Evolutionary conservation across 2,113 vertebrate genomes (phyloP).

Genomic region (Myotis brandtii): DNA sequence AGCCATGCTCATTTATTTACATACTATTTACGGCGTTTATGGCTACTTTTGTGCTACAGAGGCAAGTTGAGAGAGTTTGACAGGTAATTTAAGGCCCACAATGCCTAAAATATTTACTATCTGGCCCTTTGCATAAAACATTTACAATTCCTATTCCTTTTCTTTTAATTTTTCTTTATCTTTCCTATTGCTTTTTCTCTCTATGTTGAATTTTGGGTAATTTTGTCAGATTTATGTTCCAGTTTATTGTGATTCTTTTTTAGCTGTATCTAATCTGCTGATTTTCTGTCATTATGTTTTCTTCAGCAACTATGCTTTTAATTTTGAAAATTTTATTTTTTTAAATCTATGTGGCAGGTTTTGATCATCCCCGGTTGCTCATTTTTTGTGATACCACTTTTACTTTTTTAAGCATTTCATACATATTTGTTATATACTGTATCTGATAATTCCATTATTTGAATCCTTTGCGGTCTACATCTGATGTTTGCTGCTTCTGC

Average conservation of each 20-base stretch:
- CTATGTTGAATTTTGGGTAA: not conserved
- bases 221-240: not conserved
- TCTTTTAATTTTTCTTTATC: not conserved
- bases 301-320: not conserved
- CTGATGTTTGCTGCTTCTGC: not conserved
- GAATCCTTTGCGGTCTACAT: not conserved
- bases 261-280: not conserved
- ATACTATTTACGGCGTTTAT: not conserved
- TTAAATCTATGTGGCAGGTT: not conserved
- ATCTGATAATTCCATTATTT: not conserved
- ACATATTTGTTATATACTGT: not conserved
- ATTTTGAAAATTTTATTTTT: not conserved
- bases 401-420: not conserved
- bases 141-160: not conserved
- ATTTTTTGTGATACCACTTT: not conserved
- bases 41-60: not conserved
- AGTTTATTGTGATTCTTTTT: not conserved
- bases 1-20: no score
- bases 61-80: not conserved
- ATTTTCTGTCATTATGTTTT: not conserved
- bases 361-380: not conserved
- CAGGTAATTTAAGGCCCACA: not conserved
- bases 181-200: not conserved
- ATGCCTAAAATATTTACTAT: slow-evolving; percentile 18
- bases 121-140: no score